These are phyloP conservation scores for Callospermophilus lateralis DNA, from an alignment of 2,113 vertebrate genomes.

Conservation along the genomic window DNA sequence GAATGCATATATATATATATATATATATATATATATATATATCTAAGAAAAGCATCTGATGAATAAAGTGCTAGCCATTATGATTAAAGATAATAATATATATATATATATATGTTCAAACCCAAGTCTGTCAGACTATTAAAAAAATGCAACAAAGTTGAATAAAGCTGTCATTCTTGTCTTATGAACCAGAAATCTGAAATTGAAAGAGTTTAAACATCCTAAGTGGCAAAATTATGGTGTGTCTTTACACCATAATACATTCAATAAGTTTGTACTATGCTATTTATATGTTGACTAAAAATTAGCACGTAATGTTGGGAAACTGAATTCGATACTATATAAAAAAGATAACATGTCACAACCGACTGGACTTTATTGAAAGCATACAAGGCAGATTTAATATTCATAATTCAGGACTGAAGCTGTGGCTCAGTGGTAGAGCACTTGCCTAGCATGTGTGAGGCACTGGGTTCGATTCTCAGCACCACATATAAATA, in stretches of 20 bases:
- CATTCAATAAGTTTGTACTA: neutral
- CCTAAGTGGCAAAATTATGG: neutral
- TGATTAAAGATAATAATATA: neutral
- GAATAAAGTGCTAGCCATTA: neutral
- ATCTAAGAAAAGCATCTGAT: neutral
- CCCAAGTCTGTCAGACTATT: neutral
- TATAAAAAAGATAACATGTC: too few relatives aligned
- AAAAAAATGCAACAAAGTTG: conserved; percentile 12
- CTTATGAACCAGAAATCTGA: conserved; percentile 27
- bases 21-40: too few relatives aligned
- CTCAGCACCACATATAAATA: too few relatives aligned
- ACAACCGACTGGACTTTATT: neutral
- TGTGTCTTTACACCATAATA: neutral
- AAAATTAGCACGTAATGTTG: too few relatives aligned
- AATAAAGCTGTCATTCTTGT: neutral
- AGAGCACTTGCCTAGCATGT: too few relatives aligned
- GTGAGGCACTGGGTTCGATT: too few relatives aligned
- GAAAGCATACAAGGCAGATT: neutral
- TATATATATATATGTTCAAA: neutral
- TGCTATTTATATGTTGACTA: neutral
- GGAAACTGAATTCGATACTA: too few relatives aligned
- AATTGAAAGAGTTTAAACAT: neutral
- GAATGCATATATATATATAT: neutral
- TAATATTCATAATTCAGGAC: neutral
- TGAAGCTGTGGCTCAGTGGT: too few relatives aligned